Base-by-base conservation (phyloP, 2,797 vertebrate genomes). In the Pseudochirops cupreus region DNA sequence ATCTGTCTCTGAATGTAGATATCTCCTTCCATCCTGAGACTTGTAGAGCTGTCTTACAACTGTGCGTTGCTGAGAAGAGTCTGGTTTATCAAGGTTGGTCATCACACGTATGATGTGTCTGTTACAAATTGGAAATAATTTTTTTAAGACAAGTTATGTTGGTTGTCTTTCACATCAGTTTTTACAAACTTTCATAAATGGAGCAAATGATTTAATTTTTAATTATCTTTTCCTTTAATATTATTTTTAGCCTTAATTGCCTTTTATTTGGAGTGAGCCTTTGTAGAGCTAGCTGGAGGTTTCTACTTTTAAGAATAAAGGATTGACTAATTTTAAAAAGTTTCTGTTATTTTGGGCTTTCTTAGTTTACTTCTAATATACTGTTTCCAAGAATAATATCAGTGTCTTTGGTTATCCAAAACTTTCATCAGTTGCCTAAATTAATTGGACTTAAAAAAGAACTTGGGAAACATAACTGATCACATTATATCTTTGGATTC, bases 291-390 rank as follows among this genome's bases (percentile, higher is more conserved):
- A 87, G 74, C 74, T 87, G 26, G 39, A 26, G 74, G 24, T 50
- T 87, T 87, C 39, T 94, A 0, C 82, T 50, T 94, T 39, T 94
- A 24, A 92, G 87, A 95, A 91, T 53, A 59, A 18, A 46, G 39
- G 14, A 62, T n/a, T 6, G 21, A 56, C 52, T 89, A 93, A 53
- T 54, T 56, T 93, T 94, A 91, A 95, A 95, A 50, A 53, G n/a
- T 16, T 39, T 10, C 74, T 67, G 33, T n/a, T 91, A 7, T 58
- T 39, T 50, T 67, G 52, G 31, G 1, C 74, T 96, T 91, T 91
- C 56, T 93, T 92, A 93, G 87, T 29, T 91, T 96, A n/a, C 91
- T 57, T 95, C 92, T 96, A 74, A 74, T 93, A 92, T 54, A 12
- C 53, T 54, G 53, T 12, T 92, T 82, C 33, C 56, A 33, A 90